These are phyloP conservation scores for Venustoraphidia nigricollis DNA, from an alignment of 2,888 invertebrate species.

Conservation along the genomic window DNA sequence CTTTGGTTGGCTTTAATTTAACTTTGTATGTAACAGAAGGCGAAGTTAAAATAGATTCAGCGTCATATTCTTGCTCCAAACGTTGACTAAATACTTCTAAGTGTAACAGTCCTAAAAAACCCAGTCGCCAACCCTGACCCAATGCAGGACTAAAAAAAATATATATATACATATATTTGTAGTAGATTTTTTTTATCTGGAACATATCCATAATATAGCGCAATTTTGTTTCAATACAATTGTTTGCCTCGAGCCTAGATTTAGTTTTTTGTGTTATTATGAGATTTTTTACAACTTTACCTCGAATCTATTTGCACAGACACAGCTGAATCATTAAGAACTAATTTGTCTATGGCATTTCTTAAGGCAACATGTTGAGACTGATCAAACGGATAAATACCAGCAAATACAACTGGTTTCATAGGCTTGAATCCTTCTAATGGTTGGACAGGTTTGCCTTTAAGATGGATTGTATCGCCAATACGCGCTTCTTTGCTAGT, in stretches of 20 bases:
- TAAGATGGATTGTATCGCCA: constrained; percentile 58
- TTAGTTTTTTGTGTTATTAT: background rate
- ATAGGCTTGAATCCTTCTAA: constrained; percentile 48
- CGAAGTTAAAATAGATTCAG: constrained; percentile 68
- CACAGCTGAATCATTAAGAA: constrained; percentile 90
- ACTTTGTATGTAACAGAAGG: constrained; percentile 78
- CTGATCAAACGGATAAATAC: constrained; percentile 83
- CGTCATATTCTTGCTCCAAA: constrained; percentile 67
- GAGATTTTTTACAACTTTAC: constrained; percentile 28
- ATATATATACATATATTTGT: background rate
- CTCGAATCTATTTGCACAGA: constrained; percentile 66
- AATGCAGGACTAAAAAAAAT: constrained; percentile 52
- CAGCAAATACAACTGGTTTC: constrained; percentile 75
- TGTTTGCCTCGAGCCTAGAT: too few species aligned
- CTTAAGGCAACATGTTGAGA: constrained; percentile 60
- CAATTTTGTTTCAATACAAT: too few species aligned
- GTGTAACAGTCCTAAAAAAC: constrained; percentile 74
- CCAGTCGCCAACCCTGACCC: constrained; percentile 79
- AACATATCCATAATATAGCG: too few species aligned
- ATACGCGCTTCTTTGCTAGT: constrained; percentile 55
- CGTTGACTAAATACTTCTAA: constrained; percentile 81
- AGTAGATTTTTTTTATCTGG: too few species aligned
- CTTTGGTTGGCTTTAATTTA: constrained; percentile 56
- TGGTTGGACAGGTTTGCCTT: constrained; percentile 35
- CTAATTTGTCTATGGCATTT: constrained; percentile 76